Evolutionary conservation across 2,888 invertebrate genomes (phyloP), one percentile per base, ranked within the genome.

Genomic region (Ophion obscuratus): DNA sequence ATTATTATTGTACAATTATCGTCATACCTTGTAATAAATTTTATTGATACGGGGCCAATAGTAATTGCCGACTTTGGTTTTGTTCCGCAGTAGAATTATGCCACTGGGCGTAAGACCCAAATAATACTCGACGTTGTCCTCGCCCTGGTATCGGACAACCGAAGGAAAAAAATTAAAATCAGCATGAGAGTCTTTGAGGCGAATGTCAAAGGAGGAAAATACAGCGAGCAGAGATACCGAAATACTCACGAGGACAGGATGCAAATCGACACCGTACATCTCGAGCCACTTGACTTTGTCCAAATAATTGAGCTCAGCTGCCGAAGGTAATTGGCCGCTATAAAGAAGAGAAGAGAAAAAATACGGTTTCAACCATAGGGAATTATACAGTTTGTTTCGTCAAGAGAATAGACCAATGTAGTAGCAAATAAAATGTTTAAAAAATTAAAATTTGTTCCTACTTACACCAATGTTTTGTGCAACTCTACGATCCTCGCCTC

Each of bases 281-380:
- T 99, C 99, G 92, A 99, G 96, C 99, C 99, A 99, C 96, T 99
- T 99, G 91, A 98, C 98, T 96, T 99, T 98, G 95, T 99, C 99
- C 94, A 99, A 96, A 95, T 98, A 99, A 95, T 97, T 98, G 91
- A 98, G 95, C 95, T 99, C 99, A 57, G 99, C 99, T 90, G 97
- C 97, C 79, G 98, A 97, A 85, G 99, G 99, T 90, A 98, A 96
- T 94, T 97, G 97, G 88, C 98, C 98, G 89, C 97, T 98, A 95
- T 77, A 94, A 93, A 91, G 85, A 83, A 75, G 44, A 70, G 14
- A 7, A 9, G 40, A 4, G 31, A 77, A 76, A 74, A 17, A 57
- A n/a, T 17, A 17, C 53, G 17, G 3, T 53, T 53, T 14, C 53
- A 53, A 17, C 17, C 4, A 17, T 14, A 2, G 5, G 17, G 4